Conservation (phyloP, 2,113 vertebrate species). For the Perca schrenkii region DNA sequence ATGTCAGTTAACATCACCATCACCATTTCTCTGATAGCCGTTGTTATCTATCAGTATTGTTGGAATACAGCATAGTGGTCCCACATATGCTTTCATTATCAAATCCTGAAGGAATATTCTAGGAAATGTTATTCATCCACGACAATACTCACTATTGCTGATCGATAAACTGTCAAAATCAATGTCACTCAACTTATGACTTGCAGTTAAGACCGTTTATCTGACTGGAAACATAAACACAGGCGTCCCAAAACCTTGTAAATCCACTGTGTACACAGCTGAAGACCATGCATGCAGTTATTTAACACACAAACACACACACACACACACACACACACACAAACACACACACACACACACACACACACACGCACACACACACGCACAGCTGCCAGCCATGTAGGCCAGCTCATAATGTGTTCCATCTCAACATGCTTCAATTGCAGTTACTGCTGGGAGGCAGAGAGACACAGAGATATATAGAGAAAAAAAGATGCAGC, state of each 20-base stretch:
- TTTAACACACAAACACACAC: conserved; percentile 45
- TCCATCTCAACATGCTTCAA: conserved; percentile 78
- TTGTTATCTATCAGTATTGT: neutral
- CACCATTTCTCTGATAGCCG: too few relatives aligned
- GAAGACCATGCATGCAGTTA: neutral
- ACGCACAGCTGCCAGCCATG: conserved; percentile 74
- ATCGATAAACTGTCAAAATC: neutral
- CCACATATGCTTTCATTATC: neutral
- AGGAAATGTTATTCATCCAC: neutral
- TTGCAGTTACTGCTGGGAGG: conserved; percentile 71
- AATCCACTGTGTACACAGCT: conserved; percentile 2
- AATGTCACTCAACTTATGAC: conserved; percentile 2
- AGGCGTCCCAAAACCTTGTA: neutral
- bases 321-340: conserved; percentile 33
- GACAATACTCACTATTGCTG: neutral
- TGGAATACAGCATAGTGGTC: neutral
- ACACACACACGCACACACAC: conserved; percentile 43
- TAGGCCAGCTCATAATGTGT: conserved; percentile 78
- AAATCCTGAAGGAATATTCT: conserved; percentile 1
- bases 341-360: conserved; percentile 19
- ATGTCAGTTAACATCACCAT: neutral
- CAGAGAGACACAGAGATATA: conserved; percentile 69
- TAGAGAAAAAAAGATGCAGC: conserved; percentile 42
- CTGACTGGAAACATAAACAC: neutral
- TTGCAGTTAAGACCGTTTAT: neutral